Conservation (phyloP, 2,888 invertebrate species). For the Phengaris arion region DNA sequence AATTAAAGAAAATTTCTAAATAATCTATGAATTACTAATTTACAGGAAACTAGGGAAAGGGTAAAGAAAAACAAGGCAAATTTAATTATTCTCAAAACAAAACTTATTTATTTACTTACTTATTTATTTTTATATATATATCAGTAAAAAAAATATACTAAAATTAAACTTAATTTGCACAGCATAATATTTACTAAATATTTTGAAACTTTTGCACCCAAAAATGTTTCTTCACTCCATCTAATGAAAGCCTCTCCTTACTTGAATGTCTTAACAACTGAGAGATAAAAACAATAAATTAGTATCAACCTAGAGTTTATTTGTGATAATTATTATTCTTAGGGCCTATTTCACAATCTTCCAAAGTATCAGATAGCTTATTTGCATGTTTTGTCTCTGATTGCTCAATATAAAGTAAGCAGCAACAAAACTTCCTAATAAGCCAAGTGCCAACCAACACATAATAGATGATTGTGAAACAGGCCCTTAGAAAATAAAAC, state of each 20-base stretch:
- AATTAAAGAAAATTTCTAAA: too few relatives aligned
- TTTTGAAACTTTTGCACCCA: constrained; percentile 78
- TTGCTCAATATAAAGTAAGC: too few relatives aligned
- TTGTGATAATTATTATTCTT: too few relatives aligned
- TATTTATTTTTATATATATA: background rate
- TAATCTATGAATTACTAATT: too few relatives aligned
- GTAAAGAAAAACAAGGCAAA: background rate
- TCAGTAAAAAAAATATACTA: background rate
- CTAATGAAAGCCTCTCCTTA: constrained; percentile 82
- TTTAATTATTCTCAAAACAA: background rate
- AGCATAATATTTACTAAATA: background rate
- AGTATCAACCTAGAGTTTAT: background rate
- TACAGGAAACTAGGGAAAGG: too few relatives aligned
- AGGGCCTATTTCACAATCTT: too few relatives aligned
- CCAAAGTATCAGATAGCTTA: too few relatives aligned
- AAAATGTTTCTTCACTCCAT: constrained; percentile 84
- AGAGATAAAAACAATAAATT: constrained; percentile 42
- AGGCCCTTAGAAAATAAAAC: too few relatives aligned
- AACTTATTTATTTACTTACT: constrained; percentile 4
- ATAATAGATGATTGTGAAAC: too few relatives aligned
- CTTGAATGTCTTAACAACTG: constrained; percentile 84
- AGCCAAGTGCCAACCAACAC: too few relatives aligned
- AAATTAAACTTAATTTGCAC: background rate
- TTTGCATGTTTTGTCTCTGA: too few relatives aligned
- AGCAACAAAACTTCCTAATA: too few relatives aligned